These are phyloP conservation scores for Griposia aprilina DNA, from an alignment of 2,888 invertebrate species.

Conservation along the genomic window DNA sequence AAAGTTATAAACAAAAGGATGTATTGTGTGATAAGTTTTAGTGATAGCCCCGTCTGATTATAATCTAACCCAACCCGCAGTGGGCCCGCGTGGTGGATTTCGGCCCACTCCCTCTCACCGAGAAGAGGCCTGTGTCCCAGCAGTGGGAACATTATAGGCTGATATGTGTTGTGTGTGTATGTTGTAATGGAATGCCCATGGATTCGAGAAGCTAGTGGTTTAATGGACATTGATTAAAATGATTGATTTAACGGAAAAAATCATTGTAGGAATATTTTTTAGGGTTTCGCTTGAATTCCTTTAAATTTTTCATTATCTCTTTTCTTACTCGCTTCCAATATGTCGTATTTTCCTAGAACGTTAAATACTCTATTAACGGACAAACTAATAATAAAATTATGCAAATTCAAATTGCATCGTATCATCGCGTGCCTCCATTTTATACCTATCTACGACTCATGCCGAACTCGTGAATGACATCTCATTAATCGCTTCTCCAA, in stretches of 20 bases:
- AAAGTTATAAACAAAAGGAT: constrained; percentile 8
- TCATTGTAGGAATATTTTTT: neutral
- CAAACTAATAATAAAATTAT: too few relatives aligned
- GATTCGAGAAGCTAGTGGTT: neutral
- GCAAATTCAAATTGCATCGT: too few relatives aligned
- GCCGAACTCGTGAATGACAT: too few relatives aligned
- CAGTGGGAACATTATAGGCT: too few relatives aligned
- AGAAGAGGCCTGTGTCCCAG: too few relatives aligned
- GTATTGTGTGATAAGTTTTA: constrained; percentile 6
- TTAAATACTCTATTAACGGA: too few relatives aligned
- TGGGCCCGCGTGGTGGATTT: too few relatives aligned
- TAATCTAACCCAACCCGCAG: neutral
- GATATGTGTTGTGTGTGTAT: neutral
- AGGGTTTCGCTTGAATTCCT: neutral
- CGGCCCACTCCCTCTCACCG: too few relatives aligned
- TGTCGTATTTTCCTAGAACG: too few relatives aligned
- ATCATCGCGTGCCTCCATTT: too few relatives aligned
- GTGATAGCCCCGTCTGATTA: constrained; percentile 8
- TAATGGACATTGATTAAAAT: neutral
- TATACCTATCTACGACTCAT: too few relatives aligned
- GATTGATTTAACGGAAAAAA: neutral
- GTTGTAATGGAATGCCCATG: neutral
- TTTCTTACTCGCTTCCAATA: neutral
- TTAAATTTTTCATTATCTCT: neutral
- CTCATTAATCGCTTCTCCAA: neutral